Evolutionary conservation across 2,797 vertebrate species (phyloP).

Genomic region (Eutrigla gurnardus): DNA sequence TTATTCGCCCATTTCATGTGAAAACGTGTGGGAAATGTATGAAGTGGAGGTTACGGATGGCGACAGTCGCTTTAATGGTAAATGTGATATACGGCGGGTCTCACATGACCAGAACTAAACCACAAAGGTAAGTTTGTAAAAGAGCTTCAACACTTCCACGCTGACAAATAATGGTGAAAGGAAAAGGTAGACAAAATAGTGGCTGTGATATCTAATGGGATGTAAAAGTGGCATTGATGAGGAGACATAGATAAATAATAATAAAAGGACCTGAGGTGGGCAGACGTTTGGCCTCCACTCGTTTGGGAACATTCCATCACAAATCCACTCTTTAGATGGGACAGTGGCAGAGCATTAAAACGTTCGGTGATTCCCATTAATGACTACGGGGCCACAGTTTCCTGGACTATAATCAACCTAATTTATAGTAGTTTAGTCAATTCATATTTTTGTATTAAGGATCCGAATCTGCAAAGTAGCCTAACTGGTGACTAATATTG

Average conservation of each 20-base stretch:
- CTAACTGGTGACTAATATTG: no score
- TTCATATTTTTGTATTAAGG: no score
- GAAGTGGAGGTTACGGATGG: conserved; percentile 4
- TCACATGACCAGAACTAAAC: background rate
- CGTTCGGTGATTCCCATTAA: no score
- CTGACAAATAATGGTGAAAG: background rate
- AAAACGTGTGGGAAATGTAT: conserved; percentile 3
- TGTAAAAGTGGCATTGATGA: no score
- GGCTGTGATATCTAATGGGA: no score
- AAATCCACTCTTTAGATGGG: background rate
- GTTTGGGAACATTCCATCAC: background rate
- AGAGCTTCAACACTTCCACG: background rate
- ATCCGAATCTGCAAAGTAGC: no score
- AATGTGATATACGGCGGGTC: background rate
- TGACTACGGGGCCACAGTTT: no score
- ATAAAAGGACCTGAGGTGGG: background rate
- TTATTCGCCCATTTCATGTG: background rate
- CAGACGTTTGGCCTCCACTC: background rate
- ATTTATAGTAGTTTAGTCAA: no score
- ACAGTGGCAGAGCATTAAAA: no score
- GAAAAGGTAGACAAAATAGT: background rate
- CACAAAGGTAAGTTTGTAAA: conserved; percentile 34
- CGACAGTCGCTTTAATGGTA: background rate
- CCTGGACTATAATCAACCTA: no score
- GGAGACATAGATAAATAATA: background rate